Evolutionary conservation across 2,113 vertebrate species (phyloP), one percentile per base, ranked within the genome.

Genomic region (Crypturellus undulatus): DNA sequence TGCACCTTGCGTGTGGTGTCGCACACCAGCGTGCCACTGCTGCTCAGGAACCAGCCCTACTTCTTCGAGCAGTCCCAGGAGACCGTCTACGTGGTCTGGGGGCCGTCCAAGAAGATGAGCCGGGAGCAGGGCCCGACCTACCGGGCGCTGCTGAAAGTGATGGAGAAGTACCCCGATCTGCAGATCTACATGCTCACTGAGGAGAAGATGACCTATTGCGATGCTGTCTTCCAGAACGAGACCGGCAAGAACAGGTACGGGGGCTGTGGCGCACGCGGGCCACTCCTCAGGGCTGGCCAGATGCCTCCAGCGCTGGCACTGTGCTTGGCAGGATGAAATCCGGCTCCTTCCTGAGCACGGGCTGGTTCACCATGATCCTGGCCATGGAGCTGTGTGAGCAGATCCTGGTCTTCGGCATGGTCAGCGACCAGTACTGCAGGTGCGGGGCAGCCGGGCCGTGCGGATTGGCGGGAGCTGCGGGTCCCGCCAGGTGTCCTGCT

Each of bases 361-460:
- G 99, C 58, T 99, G 99, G 98, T 99, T 99, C 97, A 99, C 99
- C 15, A 99, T 99, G 98, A 98, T 99, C 84, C 97, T 99, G 58
- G 98, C 99, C 12, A 97, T 99, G 94, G 99, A 99, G 52, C 92
- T 99, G 76, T 99, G 99, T 1, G 98, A 99, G 93, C 98, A 97
- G 91, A 98, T 99, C 80, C 86, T 60, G 4, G 98, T 99, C 90
- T 99, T 99, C 0, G 99, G 99, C 36, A 99, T 99, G 99, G 98
- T 99, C 62, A 98, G 98, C 64, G 98, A 99, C 36, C 98, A 92
- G 73, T 98, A 99, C 92, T 99, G 99, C 98, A 99, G 98, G 99
- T 99, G 34, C 0, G 19, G 28, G 7, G 17, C 13, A 32, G 45
- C 45, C 13, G 25, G 40, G 26, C 38, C 32, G 42, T 1, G 1